Base-by-base conservation (phyloP, 2,888 invertebrate species). In the Priocnemis perturbator region DNA sequence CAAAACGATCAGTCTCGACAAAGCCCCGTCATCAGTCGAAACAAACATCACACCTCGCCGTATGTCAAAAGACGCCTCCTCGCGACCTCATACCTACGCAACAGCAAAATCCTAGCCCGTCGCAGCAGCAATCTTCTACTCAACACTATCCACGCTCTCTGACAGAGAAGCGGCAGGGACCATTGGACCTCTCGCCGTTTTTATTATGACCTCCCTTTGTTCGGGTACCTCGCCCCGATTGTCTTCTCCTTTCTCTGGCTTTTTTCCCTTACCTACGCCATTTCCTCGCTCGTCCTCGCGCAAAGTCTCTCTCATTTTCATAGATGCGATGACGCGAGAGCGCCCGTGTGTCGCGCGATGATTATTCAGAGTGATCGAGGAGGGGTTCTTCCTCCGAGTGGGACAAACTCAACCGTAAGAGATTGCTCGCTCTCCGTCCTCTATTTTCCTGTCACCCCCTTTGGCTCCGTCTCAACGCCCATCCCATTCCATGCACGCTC, bases 281-380 rank as follows among this genome's bases (percentile, higher is more conserved):
- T 4, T 26, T 21, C 26, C 20, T 60, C 59, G 53, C 52, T 67
- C 64, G 55, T 30, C 30, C 11, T 50, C 30, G n/a, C 52, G 48
- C n/a, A n/a, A 5, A 17, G 57, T 47, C 55, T 61, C 67, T 61
- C 71, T 81, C 72, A 78, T 80, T 76, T 76, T 74, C 70, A 69
- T 68, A 73, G 78, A 81, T 74, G 82, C 84, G 80, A 82, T 81
- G 84, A 82, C 71, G 81, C 81, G 79, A 72, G 67, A 76, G 64
- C 47, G 61, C 19, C 72, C 71, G 67, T 70, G 37, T 55, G 67
- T 76, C 65, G 56, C 73, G 76, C 80, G 77, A 85, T 86, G 85
- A 86, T 86, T 86, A 87, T 86, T 86, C 81, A 78, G 84, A 86
- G 86, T 86, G 86, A 87, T 86, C 83, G 83, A 78, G 83, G 19